Conservation (phyloP, 2,888 invertebrate genomes). For the Ptilodon capucinus region DNA sequence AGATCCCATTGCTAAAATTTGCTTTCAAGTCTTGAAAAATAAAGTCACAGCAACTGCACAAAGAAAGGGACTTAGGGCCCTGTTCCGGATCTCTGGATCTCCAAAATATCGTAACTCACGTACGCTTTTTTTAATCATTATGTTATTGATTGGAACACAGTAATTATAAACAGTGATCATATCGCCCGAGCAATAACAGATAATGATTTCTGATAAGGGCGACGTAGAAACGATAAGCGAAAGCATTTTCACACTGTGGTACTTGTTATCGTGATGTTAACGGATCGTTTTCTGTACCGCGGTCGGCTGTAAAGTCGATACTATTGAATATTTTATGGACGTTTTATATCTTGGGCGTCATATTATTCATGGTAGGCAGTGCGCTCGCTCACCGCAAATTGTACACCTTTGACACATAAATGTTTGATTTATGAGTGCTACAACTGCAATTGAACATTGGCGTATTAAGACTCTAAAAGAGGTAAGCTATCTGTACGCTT, state of each 20-base stretch:
- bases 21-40: no score
- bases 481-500: no score
- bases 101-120: constrained; percentile 8
- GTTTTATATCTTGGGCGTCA: constrained; percentile 23
- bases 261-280: constrained; percentile 35
- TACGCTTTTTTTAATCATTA: constrained; percentile 6
- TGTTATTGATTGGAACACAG: constrained; percentile 9
- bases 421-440: neutral
- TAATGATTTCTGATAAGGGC: constrained; percentile 32
- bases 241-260: constrained; percentile 35
- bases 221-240: constrained; percentile 30
- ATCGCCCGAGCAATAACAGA: constrained; percentile 25
- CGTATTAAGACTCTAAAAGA: no score
- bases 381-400: constrained; percentile 20
- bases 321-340: constrained; percentile 32
- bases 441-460: neutral
- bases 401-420: constrained; percentile 17
- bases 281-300: constrained; percentile 25
- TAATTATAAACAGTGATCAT: constrained; percentile 17
- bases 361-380: constrained; percentile 12
- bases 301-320: constrained; percentile 28
- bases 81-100: constrained; percentile 5
- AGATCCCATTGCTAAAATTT: no score
- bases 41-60: no score
- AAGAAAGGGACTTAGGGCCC: no score